A percentile compares a stretch with the other conserved stretches of the same genome.
Evolutionary conservation across 2,113 vertebrate species (phyloP).

Genomic region (Formicarius rufipectus): DNA sequence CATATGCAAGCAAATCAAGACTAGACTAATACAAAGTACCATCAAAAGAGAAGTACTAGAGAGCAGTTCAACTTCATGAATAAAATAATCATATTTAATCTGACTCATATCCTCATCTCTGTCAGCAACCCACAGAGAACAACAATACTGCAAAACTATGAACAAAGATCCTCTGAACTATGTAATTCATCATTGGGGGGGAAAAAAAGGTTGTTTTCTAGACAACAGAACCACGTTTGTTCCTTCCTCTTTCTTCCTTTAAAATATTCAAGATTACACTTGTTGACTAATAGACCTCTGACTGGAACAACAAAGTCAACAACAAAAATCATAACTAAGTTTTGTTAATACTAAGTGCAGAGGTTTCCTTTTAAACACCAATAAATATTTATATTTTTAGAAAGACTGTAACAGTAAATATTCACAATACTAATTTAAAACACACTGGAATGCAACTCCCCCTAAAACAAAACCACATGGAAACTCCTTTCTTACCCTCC

Average conservation of each 20-base stretch:
- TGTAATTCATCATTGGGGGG: background rate
- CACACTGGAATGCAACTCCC: background rate
- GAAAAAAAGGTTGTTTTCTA: background rate
- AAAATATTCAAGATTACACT: background rate
- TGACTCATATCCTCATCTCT: background rate
- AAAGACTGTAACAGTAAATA: background rate
- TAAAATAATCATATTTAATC: background rate
- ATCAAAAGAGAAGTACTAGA: background rate
- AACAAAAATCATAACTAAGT: background rate
- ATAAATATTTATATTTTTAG: background rate
- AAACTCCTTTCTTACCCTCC: conserved; percentile 21
- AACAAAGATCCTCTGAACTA: background rate
- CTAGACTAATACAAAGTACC: background rate
- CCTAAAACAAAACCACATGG: background rate
- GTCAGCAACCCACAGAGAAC: background rate
- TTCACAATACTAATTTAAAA: background rate
- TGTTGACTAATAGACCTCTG: background rate
- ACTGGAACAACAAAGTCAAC: background rate
- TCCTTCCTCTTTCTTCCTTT: background rate
- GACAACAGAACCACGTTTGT: background rate
- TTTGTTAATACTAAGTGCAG: background rate
- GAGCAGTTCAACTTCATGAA: background rate
- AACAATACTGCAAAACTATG: background rate
- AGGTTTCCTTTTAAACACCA: background rate
- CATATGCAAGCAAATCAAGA: background rate